These are phyloP conservation scores for Nothocercus nigrocapillus DNA, from an alignment of 2,113 vertebrate species.

Conservation along the genomic window DNA sequence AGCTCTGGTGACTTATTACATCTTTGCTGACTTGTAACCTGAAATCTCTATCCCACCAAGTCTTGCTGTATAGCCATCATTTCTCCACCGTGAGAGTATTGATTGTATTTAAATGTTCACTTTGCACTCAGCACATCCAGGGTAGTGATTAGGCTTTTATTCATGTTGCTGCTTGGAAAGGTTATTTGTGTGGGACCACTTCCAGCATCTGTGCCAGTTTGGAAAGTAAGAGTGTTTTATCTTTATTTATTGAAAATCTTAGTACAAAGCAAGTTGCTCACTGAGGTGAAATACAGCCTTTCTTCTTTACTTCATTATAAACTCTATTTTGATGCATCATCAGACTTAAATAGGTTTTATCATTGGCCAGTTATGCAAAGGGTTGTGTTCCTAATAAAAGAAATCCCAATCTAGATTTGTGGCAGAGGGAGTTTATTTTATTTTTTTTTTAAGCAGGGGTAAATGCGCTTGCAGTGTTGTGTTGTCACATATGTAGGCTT, in stretches of 20 bases:
- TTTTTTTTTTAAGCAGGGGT: neutral
- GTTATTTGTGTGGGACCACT: constrained; percentile 13
- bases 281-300: neutral
- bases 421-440: neutral
- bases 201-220: constrained; percentile 16
- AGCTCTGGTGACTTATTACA: constrained; percentile 44
- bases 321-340: neutral
- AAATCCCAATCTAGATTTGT: neutral
- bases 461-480: neutral
- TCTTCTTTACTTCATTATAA: neutral
- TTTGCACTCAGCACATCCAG: constrained; percentile 31
- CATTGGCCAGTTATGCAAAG: neutral
- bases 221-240: constrained; percentile 19
- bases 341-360: neutral
- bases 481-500: neutral
- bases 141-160: constrained; percentile 25
- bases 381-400: neutral
- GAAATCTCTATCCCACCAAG: constrained; percentile 51
- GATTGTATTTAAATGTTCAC: constrained; percentile 64
- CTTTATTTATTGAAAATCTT: constrained; percentile 53
- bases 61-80: constrained; percentile 6
- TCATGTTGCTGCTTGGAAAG: constrained; percentile 7
- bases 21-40: constrained; percentile 49
- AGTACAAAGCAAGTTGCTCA: constrained; percentile 2
- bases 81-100: constrained; percentile 59